Conservation (phyloP, 2,113 vertebrate genomes). For the Agelaius tricolor region DNA sequence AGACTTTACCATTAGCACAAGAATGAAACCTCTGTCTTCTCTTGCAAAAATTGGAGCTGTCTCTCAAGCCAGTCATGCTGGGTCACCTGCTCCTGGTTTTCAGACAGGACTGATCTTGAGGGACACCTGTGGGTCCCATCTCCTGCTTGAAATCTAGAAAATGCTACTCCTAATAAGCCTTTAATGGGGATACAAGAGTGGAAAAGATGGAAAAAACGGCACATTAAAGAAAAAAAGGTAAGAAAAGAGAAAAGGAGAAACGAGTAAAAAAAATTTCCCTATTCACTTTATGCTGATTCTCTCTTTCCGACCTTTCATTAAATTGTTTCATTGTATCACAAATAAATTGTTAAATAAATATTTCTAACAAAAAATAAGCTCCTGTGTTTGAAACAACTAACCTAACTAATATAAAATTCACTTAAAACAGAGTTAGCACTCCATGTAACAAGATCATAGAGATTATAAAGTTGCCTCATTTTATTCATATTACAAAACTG, state of each 20-base stretch:
- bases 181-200: background rate
- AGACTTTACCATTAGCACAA: background rate
- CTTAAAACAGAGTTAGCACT: conserved; percentile 19
- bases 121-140: background rate
- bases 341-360: background rate
- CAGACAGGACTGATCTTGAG: background rate
- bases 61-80: background rate
- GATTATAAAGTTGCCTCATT: conserved; percentile 32
- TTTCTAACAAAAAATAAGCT: background rate
- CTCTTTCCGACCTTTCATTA: background rate
- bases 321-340: background rate
- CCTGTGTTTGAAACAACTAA: background rate
- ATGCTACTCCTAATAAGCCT: background rate
- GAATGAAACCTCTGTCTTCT: background rate
- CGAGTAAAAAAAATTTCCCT: background rate
- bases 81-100: background rate
- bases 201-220: background rate
- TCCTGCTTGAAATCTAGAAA: background rate
- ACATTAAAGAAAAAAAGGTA: background rate
- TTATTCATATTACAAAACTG: conserved; percentile 40
- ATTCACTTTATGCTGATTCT: background rate
- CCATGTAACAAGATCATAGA: conserved; percentile 5
- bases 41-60: background rate
- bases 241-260: background rate
- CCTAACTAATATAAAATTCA: background rate